phyloP scores from a whole-genome alignment of 1,140 invertebrate genomes.

The Lasioglossum baleicum region DNA sequence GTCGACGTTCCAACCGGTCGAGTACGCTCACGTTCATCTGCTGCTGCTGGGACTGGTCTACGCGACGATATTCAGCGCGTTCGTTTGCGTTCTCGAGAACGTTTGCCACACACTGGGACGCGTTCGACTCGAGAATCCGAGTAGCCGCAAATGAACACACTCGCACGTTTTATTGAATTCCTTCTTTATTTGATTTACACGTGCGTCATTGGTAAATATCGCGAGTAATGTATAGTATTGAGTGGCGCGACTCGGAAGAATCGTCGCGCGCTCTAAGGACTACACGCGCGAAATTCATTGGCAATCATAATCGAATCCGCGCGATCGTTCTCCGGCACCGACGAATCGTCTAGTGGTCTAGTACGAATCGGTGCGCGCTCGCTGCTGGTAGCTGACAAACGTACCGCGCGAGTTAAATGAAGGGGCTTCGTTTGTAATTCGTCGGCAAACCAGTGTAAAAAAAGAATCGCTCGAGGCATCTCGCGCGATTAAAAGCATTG shows the following conservation, averaged over 20 bases:
- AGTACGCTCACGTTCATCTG: constrained; percentile 59
- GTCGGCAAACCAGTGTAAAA: neutral
- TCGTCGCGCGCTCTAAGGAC: neutral
- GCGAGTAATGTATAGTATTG: constrained; percentile 10
- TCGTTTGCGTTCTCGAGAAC: constrained; percentile 67
- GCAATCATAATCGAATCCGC: neutral
- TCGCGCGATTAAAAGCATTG: neutral
- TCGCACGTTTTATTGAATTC: constrained; percentile 13
- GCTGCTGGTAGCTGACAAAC: neutral
- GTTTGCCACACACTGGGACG: constrained; percentile 47
- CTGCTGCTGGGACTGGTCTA: constrained; percentile 40
- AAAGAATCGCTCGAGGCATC: neutral
- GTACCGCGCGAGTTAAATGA: neutral
- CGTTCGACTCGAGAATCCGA: neutral
- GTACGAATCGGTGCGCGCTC: no score
- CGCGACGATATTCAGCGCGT: constrained; percentile 51
- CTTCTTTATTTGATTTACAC: constrained; percentile 42
- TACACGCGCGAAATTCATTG: neutral
- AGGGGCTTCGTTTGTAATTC: no score
- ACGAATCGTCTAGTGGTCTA: neutral
- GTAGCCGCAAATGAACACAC: neutral
- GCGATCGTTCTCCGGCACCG: neutral
- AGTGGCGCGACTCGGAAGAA: neutral
- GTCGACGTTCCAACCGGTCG: constrained; percentile 56
- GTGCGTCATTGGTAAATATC: constrained; percentile 52